A percentile compares a stretch with the other conserved stretches of the same genome.
phyloP scores from a whole-genome alignment of 92 coral and sea anemone species.

The Porites divaricata region DNA sequence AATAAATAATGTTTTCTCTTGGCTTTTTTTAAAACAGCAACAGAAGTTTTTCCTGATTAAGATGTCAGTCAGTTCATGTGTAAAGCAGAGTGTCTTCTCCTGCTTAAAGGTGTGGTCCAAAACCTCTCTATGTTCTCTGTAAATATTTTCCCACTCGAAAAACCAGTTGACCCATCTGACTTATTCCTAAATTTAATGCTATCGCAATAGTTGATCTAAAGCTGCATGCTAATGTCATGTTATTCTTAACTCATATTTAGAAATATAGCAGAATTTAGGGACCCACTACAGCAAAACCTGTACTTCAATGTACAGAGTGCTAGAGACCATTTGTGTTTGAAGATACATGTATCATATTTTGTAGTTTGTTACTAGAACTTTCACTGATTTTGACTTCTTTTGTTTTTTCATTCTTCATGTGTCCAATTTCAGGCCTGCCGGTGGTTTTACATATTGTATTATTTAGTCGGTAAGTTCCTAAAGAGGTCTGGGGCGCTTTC shows the following conservation, averaged over 20 bases:
- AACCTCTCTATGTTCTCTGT: not conserved
- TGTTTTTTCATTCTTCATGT: not conserved
- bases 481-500: not conserved
- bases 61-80: constrained; percentile 71
- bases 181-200: no score
- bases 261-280: no score
- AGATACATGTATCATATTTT: no score
- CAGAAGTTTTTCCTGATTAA: constrained; percentile 84
- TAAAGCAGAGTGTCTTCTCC: constrained; percentile 66
- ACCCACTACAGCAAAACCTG: no score
- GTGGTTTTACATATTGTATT: constrained; percentile 84
- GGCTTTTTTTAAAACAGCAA: constrained; percentile 64
- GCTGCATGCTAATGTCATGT: no score
- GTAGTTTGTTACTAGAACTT: no score
- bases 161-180: no score
- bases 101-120: constrained; percentile 69
- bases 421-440: constrained; percentile 63
- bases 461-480: constrained; percentile 74
- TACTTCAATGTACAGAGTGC: no score
- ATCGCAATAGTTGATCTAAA: no score
- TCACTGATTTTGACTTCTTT: not conserved
- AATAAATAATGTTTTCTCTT: not conserved
- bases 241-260: no score
- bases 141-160: not conserved
- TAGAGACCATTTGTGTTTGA: no score